A percentile compares a stretch with the other conserved stretches of the same genome.
These are phyloP conservation scores for Odontocolon sp. DNA, from an alignment of 2,888 invertebrate genomes.

Conservation along the genomic window DNA sequence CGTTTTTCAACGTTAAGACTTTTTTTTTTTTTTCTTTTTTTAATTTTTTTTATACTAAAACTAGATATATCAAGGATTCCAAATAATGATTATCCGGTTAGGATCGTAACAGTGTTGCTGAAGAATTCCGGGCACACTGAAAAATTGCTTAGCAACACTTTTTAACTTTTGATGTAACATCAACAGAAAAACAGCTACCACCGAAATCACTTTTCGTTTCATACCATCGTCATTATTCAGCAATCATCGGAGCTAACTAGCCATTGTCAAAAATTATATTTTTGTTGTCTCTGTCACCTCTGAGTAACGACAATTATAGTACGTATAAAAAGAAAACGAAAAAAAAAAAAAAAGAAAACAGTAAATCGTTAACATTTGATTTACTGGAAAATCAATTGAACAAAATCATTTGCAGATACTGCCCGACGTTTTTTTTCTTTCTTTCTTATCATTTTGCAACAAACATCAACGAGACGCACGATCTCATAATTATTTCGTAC, in stretches of 20 bases:
- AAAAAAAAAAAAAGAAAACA: slow-evolving; percentile 9
- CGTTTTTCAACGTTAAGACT: slow-evolving; percentile 14
- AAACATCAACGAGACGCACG: too few species aligned
- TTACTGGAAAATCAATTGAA: too few species aligned
- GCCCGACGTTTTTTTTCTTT: background rate
- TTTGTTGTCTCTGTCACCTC: background rate
- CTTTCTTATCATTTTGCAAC: background rate
- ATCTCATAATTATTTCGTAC: background rate
- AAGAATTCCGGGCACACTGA: too few species aligned
- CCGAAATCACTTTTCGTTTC: slow-evolving; percentile 32
- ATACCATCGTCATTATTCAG: slow-evolving; percentile 15
- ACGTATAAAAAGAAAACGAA: too few species aligned
- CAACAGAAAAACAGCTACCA: slow-evolving; percentile 1
- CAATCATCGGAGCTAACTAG: slow-evolving; percentile 19
- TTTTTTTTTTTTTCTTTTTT: background rate
- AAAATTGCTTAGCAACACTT: background rate
- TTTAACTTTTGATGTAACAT: background rate
- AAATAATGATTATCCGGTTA: too few species aligned
- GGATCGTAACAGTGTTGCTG: too few species aligned
- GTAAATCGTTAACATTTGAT: background rate
- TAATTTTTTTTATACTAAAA: too few species aligned
- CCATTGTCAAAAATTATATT: slow-evolving; percentile 23
- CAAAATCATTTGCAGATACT: too few species aligned
- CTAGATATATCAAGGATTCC: too few species aligned
- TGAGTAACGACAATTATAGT: background rate